phyloP scores from a whole-genome alignment of 2,888 invertebrate species.

The Cryptocheilus praepositus region DNA sequence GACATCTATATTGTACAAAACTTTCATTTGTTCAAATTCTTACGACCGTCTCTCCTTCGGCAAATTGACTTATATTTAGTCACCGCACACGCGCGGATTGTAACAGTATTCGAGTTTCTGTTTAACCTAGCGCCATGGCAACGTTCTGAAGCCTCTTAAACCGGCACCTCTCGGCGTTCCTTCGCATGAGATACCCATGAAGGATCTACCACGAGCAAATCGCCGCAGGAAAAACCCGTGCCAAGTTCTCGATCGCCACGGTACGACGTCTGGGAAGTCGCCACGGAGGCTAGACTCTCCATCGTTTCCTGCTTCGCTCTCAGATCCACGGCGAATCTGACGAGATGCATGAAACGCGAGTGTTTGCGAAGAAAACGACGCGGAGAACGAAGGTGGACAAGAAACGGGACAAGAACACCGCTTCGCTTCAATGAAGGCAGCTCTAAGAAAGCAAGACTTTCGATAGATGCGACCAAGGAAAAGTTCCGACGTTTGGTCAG shows the following conservation, averaged over 20 bases:
- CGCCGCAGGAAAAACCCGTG: conserved; percentile 28
- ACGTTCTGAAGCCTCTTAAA: conserved; percentile 31
- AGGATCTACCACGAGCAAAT: conserved; percentile 32
- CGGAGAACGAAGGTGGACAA: background rate
- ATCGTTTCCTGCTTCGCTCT: conserved; percentile 27
- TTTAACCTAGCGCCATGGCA: conserved; percentile 22
- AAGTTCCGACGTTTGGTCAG: too few species aligned
- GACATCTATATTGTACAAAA: too few species aligned
- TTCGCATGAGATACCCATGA: conserved; percentile 28
- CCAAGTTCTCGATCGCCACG: conserved; percentile 35
- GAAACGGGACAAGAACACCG: background rate
- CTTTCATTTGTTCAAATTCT: too few species aligned
- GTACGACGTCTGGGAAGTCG: conserved; percentile 49
- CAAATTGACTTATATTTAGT: too few species aligned
- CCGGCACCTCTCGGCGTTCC: conserved; percentile 28
- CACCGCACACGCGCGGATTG: too few species aligned
- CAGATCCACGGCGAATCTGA: conserved; percentile 33
- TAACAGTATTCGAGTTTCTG: conserved; percentile 19
- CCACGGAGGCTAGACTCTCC: conserved; percentile 51
- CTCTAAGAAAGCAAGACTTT: too few species aligned
- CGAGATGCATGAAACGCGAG: conserved; percentile 30
- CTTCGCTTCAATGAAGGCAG: too few species aligned
- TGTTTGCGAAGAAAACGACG: conserved; percentile 4
- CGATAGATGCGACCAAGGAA: too few species aligned
- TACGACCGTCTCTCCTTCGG: too few species aligned